Evolutionary conservation across 2,797 vertebrate genomes (phyloP).

Genomic region (Danio kyathit): DNA sequence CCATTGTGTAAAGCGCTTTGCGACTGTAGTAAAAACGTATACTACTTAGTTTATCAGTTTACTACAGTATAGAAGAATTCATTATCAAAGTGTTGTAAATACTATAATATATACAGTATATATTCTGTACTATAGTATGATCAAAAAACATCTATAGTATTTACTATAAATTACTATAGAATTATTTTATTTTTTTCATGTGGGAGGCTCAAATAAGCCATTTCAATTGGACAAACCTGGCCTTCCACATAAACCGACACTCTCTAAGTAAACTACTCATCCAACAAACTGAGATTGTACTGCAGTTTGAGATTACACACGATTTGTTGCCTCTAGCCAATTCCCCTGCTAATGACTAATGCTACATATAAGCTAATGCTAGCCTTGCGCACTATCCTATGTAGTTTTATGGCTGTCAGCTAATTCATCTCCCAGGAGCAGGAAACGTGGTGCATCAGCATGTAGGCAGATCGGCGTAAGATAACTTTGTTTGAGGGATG

Average conservation of each 20-base stretch:
- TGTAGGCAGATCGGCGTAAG: constrained; percentile 84
- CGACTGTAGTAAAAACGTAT: too few relatives aligned
- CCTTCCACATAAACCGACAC: not conserved
- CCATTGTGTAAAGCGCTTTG: too few relatives aligned
- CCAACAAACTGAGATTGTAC: not conserved
- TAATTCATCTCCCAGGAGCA: constrained; percentile 58
- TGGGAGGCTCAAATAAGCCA: too few relatives aligned
- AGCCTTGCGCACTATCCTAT: constrained; percentile 34
- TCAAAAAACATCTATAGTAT: too few relatives aligned
- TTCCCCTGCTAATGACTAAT: not conserved
- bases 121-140: too few relatives aligned
- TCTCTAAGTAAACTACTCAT: not conserved
- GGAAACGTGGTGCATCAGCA: constrained; percentile 61
- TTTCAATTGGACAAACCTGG: too few relatives aligned
- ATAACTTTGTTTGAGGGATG: constrained; percentile 83
- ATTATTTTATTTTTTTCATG: too few relatives aligned
- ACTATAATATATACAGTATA: too few relatives aligned
- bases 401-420: constrained; percentile 57
- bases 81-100: too few relatives aligned
- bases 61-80: too few relatives aligned
- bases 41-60: too few relatives aligned
- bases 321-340: not conserved
- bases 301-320: not conserved
- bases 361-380: constrained; percentile 32
- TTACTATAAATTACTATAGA: too few relatives aligned